Percentiles rank a stretch among this genome's conserved stretches.
Conservation (phyloP, 1,140 invertebrate species). For the Papilio dardanus region DNA sequence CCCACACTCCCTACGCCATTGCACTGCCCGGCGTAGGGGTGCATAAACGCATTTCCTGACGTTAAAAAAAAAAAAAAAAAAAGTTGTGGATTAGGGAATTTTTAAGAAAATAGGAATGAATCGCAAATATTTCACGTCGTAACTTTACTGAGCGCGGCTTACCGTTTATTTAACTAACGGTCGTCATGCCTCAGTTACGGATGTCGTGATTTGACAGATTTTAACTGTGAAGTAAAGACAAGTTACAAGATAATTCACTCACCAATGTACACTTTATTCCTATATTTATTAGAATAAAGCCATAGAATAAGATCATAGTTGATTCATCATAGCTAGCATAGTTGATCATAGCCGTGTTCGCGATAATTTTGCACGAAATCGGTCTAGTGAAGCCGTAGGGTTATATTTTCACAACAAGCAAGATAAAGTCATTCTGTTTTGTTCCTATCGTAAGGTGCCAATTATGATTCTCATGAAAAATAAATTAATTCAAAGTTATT, state of each 20-base stretch:
- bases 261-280: background rate
- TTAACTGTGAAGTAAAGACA: background rate
- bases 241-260: background rate
- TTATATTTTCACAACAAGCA: background rate
- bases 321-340: no score
- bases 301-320: no score
- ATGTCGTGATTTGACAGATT: conserved; percentile 20
- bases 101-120: background rate
- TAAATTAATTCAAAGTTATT: background rate
- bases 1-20: no score
- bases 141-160: background rate
- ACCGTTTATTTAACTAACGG: conserved; percentile 30
- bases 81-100: no score
- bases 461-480: background rate
- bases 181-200: background rate
- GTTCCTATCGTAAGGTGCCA: background rate
- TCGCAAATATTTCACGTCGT: background rate
- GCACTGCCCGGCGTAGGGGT: no score
- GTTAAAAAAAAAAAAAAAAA: no score
- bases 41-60: no score
- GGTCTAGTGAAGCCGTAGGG: no score
- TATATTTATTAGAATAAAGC: no score
- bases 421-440: background rate
- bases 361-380: no score
- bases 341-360: no score